Percentiles rank a stretch among this genome's conserved stretches.
Conservation (phyloP, 2,113 vertebrate genomes). For the Gallinago jamesoni region DNA sequence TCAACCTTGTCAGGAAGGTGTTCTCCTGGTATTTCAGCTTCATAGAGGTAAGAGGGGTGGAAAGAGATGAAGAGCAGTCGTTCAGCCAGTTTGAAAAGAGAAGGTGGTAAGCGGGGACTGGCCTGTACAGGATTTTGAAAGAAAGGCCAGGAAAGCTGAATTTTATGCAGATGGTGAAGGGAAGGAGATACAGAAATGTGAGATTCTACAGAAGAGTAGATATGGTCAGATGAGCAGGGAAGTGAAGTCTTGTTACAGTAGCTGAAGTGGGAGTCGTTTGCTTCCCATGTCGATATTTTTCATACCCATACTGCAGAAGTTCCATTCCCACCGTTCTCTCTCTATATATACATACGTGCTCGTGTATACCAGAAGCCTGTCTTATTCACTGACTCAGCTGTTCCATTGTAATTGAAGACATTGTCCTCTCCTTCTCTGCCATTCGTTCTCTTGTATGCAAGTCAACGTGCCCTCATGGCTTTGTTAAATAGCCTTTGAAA, state of each 20-base stretch:
- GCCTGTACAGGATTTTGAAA: slow-evolving; percentile 10
- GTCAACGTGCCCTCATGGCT: slow-evolving; percentile 48
- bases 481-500: slow-evolving; percentile 29
- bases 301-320: slow-evolving; percentile 45
- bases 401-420: slow-evolving; percentile 68
- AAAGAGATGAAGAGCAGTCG: slow-evolving; percentile 52
- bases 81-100: slow-evolving; percentile 1
- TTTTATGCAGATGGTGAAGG: not conserved
- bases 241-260: not conserved
- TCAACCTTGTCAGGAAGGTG: slow-evolving; percentile 69
- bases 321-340: slow-evolving; percentile 28
- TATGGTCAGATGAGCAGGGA: not conserved
- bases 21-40: slow-evolving; percentile 62
- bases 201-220: not conserved
- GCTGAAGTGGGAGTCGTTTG: slow-evolving; percentile 52
- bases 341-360: slow-evolving; percentile 8
- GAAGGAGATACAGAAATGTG: not conserved
- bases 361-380: slow-evolving; percentile 34
- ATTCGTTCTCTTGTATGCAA: slow-evolving; percentile 14
- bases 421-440: slow-evolving; percentile 51
- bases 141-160: not conserved
- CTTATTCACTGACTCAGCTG: slow-evolving; percentile 7
- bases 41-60: slow-evolving; percentile 70
- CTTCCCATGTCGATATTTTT: slow-evolving; percentile 33
- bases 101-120: slow-evolving; percentile 22